These are phyloP conservation scores for Neopelma chrysocephalum DNA, from an alignment of 2,797 vertebrate genomes.

Conservation along the genomic window DNA sequence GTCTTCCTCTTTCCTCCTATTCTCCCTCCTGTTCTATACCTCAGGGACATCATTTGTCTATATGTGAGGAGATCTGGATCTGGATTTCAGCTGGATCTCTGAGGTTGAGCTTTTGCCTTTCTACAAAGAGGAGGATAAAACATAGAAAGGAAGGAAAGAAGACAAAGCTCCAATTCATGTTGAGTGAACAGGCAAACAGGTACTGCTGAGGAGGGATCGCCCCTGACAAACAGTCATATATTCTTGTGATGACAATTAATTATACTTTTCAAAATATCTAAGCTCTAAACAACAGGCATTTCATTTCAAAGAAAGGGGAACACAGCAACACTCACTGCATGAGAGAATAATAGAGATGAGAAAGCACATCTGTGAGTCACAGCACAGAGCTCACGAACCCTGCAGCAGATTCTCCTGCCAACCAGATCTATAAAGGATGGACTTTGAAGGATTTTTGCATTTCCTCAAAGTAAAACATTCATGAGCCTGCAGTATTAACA, in stretches of 20 bases:
- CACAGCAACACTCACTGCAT: not conserved
- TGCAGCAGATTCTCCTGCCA: slow-evolving; percentile 22
- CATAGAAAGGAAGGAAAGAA: not conserved
- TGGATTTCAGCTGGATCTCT: not conserved
- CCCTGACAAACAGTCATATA: not conserved
- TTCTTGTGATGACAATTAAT: slow-evolving; percentile 4
- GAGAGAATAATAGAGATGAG: not conserved
- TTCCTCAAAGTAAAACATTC: slow-evolving; percentile 37
- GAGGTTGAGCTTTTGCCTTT: not conserved
- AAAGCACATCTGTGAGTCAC: slow-evolving; percentile 14
- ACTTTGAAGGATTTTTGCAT: slow-evolving; percentile 21
- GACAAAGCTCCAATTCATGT: not conserved
- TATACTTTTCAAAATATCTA: slow-evolving; percentile 25
- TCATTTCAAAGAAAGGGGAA: slow-evolving; percentile 1
- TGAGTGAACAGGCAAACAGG: not conserved
- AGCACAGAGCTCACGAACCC: slow-evolving; percentile 16
- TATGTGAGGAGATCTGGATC: not conserved
- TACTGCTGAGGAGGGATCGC: not conserved
- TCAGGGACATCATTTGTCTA: not conserved
- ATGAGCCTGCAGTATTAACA: slow-evolving; percentile 38
- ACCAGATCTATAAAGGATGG: not conserved
- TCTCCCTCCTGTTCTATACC: not conserved
- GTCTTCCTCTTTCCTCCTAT: not conserved
- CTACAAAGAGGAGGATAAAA: not conserved
- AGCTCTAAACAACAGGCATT: slow-evolving; percentile 15